Conservation (phyloP, 2,888 invertebrate genomes). For the Drosophila paucipuncta region DNA sequence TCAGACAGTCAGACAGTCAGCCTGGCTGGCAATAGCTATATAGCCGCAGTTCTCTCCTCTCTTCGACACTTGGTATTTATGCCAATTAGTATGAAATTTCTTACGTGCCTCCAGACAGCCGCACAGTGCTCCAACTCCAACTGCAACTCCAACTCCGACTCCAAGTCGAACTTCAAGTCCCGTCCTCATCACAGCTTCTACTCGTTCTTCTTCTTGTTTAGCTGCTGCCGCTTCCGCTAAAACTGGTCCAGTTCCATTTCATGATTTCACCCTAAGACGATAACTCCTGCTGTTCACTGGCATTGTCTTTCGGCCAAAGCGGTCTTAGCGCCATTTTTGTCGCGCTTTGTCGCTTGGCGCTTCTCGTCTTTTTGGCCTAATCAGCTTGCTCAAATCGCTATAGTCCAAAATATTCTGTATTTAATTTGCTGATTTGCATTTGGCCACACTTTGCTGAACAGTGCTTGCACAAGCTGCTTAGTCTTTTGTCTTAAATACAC, state of each 20-base stretch:
- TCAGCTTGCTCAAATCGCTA: conserved; percentile 59
- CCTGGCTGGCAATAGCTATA: conserved; percentile 22
- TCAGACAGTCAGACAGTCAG: neutral
- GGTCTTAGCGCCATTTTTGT: conserved; percentile 82
- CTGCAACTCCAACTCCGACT: conserved; percentile 31
- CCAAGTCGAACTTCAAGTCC: conserved; percentile 34
- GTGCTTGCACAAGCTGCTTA: neutral
- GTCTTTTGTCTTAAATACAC: neutral
- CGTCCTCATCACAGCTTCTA: conserved; percentile 45
- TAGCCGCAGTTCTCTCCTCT: conserved; percentile 37
- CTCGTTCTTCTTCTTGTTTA: conserved; percentile 19
- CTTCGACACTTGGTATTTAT: conserved; percentile 84
- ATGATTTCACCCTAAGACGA: conserved; percentile 76
- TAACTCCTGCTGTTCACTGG: conserved; percentile 53
- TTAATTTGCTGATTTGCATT: conserved; percentile 67
- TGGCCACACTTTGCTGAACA: conserved; percentile 10
- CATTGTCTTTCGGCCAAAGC: conserved; percentile 46
- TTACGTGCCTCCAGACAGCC: conserved; percentile 79
- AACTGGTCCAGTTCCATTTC: conserved; percentile 82
- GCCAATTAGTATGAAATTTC: conserved; percentile 85
- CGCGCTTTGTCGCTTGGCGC: conserved; percentile 66
- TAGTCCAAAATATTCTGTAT: conserved; percentile 57
- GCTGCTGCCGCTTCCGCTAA: conserved; percentile 80
- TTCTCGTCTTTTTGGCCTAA: conserved; percentile 53
- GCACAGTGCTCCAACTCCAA: conserved; percentile 24